Percentiles rank a stretch among this genome's conserved stretches.
Conservation (phyloP, 2,888 invertebrate genomes). For the Acanthococcus lagerstroemiae region DNA sequence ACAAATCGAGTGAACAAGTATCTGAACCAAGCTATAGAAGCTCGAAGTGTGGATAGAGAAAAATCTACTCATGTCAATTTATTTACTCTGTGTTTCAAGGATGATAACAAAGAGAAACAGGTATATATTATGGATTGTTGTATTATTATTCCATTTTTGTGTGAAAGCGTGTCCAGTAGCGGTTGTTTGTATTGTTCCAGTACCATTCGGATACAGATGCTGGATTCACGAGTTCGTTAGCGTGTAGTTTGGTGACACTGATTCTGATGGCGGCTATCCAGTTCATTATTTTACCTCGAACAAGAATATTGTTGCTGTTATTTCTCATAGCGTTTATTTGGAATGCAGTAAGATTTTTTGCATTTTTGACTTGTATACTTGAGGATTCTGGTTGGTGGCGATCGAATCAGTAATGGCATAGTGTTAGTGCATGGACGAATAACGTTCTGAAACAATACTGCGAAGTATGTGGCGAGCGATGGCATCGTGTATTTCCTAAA, state of each 20-base stretch:
- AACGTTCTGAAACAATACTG: no score
- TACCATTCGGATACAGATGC: slow-evolving; percentile 78
- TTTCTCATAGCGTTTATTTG: slow-evolving; percentile 84
- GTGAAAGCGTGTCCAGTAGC: neutral
- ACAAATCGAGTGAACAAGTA: slow-evolving; percentile 87
- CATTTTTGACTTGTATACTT: neutral
- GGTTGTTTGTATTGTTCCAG: slow-evolving; percentile 43
- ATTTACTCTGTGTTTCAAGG: slow-evolving; percentile 74
- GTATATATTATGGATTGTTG: slow-evolving; percentile 42
- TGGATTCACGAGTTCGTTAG: slow-evolving; percentile 72
- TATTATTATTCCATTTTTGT: neutral
- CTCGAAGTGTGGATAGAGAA: slow-evolving; percentile 78
- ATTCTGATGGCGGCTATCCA: slow-evolving; percentile 68
- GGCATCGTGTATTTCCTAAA: no score
- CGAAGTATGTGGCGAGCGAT: no score
- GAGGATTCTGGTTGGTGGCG: no score
- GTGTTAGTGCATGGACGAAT: no score
- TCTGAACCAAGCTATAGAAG: slow-evolving; percentile 81
- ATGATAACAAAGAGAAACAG: slow-evolving; percentile 70
- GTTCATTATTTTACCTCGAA: slow-evolving; percentile 70
- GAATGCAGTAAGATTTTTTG: slow-evolving; percentile 53
- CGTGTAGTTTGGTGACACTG: slow-evolving; percentile 64
- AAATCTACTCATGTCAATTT: slow-evolving; percentile 81
- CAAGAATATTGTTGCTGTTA: slow-evolving; percentile 68
- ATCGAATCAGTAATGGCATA: no score